These are phyloP conservation scores for Morone saxatilis DNA, from an alignment of 2,113 vertebrate species.

Conservation along the genomic window DNA sequence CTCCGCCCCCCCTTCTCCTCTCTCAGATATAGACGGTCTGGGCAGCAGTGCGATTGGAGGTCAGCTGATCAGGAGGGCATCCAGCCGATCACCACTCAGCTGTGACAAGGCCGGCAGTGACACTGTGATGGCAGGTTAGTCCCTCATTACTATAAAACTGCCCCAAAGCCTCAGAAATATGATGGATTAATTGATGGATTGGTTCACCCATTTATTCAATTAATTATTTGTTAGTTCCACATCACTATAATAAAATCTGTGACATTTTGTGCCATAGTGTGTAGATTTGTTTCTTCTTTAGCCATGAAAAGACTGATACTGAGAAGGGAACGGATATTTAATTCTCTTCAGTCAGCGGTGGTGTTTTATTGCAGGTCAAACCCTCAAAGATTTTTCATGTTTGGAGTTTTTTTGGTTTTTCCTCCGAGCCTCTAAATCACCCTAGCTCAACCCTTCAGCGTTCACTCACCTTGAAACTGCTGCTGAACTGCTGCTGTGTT, in stretches of 20 bases:
- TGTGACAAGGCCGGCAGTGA: slow-evolving; percentile 86
- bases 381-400: too few species aligned
- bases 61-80: slow-evolving; percentile 90
- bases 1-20: neutral
- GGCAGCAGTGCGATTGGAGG: slow-evolving; percentile 95
- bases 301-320: neutral
- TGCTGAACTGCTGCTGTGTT: neutral
- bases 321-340: neutral
- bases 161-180: neutral
- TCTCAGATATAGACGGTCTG: slow-evolving; percentile 93
- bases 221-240: neutral
- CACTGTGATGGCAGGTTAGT: slow-evolving; percentile 89
- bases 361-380: neutral
- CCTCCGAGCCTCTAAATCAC: neutral
- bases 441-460: neutral
- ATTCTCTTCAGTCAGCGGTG: neutral
- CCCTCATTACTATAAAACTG: neutral
- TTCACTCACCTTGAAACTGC: slow-evolving; percentile 1
- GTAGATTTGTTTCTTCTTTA: neutral
- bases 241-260: neutral
- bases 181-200: neutral
- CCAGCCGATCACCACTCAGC: slow-evolving; percentile 87
- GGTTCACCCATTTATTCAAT: neutral
- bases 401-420: neutral
- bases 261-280: neutral